Evolutionary conservation across 1,140 invertebrate genomes (phyloP).

Genomic region (Melanaphis sacchari): DNA sequence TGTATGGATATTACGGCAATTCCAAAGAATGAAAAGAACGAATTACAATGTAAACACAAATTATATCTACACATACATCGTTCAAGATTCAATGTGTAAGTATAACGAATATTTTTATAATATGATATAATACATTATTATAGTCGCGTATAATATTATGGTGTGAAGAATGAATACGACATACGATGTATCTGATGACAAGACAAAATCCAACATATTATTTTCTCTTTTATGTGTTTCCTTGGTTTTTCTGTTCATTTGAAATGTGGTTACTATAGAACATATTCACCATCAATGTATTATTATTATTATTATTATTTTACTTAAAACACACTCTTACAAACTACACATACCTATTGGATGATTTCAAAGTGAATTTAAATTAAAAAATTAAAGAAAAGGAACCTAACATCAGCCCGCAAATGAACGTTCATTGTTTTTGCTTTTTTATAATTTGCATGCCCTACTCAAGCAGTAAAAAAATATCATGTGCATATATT

Average conservation of each 20-base stretch:
- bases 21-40: neutral
- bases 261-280: neutral
- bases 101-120: neutral
- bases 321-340: neutral
- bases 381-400: slow-evolving; percentile 37
- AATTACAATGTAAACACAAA: neutral
- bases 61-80: neutral
- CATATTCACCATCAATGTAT: neutral
- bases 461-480: neutral
- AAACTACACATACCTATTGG: neutral
- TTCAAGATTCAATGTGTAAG: neutral
- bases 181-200: neutral
- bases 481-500: neutral
- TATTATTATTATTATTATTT: neutral
- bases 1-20: neutral
- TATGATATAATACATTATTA: too few relatives aligned
- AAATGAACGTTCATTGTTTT: neutral
- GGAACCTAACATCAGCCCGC: too few relatives aligned
- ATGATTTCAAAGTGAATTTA: slow-evolving; percentile 33
- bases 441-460: neutral
- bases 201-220: neutral
- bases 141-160: neutral
- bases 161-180: neutral
- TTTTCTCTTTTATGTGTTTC: neutral
- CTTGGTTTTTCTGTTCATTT: neutral